A percentile compares a stretch with the other conserved stretches of the same genome.
phyloP scores from a whole-genome alignment of 2,888 invertebrate genomes.

The Meiosimyza platycephala region DNA sequence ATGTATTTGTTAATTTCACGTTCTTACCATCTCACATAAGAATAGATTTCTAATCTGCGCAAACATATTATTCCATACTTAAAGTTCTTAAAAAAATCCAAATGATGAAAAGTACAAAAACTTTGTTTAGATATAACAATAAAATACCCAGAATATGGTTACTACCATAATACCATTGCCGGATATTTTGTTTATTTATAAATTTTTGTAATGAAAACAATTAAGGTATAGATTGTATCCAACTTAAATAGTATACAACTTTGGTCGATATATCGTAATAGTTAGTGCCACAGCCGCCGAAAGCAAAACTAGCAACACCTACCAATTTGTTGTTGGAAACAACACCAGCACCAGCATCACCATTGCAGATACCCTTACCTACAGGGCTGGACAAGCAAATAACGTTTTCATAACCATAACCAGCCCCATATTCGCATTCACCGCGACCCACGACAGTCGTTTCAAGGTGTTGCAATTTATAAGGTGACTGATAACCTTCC shows the following conservation, averaged over 20 bases:
- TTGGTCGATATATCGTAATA: slow-evolving; percentile 59
- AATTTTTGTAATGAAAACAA: slow-evolving; percentile 35
- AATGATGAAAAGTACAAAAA: too few relatives aligned
- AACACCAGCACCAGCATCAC: slow-evolving; percentile 61
- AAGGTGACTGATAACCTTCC: slow-evolving; percentile 49
- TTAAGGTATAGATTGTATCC: slow-evolving; percentile 52
- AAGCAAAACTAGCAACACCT: slow-evolving; percentile 56
- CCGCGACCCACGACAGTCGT: slow-evolving; percentile 49
- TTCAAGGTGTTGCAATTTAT: slow-evolving; percentile 55
- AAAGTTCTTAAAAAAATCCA: too few relatives aligned
- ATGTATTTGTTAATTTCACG: too few relatives aligned
- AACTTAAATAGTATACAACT: slow-evolving; percentile 52
- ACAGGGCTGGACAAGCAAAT: slow-evolving; percentile 55
- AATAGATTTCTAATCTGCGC: too few relatives aligned
- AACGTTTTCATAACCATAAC: slow-evolving; percentile 54
- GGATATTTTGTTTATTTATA: too few relatives aligned
- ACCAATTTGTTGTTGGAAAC: slow-evolving; percentile 51
- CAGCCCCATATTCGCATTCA: slow-evolving; percentile 53
- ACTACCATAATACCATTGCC: too few relatives aligned
- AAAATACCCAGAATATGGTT: too few relatives aligned
- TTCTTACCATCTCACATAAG: too few relatives aligned
- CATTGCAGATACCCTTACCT: slow-evolving; percentile 58
- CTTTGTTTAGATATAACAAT: too few relatives aligned
- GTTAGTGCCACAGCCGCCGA: slow-evolving; percentile 58
- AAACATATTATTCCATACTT: too few relatives aligned